phyloP scores from a whole-genome alignment of 2,113 vertebrate genomes.

The Gymnorhina tibicen region DNA sequence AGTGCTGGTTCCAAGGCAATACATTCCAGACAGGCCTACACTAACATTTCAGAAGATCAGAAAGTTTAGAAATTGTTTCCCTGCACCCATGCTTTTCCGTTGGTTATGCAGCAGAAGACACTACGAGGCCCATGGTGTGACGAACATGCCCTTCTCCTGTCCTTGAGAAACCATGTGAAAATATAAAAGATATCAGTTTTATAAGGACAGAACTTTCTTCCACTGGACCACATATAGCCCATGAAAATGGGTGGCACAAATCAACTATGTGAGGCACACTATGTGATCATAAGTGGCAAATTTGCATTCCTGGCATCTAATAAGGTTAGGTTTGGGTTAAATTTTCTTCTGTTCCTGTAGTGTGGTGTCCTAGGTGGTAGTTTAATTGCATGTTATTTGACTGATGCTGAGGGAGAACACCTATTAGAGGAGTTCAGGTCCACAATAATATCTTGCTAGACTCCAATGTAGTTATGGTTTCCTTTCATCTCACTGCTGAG shows the following conservation, averaged over 20 bases:
- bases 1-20: background rate
- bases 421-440: background rate
- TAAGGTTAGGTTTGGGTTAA: background rate
- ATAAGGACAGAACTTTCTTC: background rate
- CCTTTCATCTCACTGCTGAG: background rate
- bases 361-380: background rate
- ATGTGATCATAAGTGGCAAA: background rate
- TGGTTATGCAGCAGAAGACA: background rate
- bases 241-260: background rate
- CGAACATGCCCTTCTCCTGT: background rate
- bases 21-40: background rate
- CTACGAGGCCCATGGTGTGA: background rate
- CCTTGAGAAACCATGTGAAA: background rate
- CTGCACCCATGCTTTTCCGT: background rate
- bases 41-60: background rate
- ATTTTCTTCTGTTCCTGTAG: background rate
- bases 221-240: rapidly evolving
- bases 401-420: background rate
- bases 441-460: background rate
- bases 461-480: background rate
- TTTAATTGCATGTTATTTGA: background rate
- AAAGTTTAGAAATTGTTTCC: background rate
- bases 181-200: background rate
- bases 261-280: background rate
- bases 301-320: background rate